phyloP scores from a whole-genome alignment of 2,888 invertebrate species.

The Micropterix aruncella region DNA sequence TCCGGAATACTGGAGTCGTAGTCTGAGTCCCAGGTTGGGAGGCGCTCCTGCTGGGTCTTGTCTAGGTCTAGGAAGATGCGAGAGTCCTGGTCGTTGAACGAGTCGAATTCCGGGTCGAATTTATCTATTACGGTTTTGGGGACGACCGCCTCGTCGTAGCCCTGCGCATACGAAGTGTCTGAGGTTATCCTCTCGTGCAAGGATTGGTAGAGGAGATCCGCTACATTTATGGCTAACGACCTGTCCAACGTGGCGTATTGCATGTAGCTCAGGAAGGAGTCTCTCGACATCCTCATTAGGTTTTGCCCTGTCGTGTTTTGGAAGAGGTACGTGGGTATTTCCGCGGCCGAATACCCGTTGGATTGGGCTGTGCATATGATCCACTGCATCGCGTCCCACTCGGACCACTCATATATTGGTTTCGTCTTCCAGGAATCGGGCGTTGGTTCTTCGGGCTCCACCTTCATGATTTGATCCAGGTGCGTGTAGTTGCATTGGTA shows the following conservation, averaged over 20 bases:
- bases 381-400: slow-evolving; percentile 43
- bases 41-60: neutral
- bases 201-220: slow-evolving; percentile 25
- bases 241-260: slow-evolving; percentile 22
- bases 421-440: slow-evolving; percentile 39
- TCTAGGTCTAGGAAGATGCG: slow-evolving; percentile 7
- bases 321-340: slow-evolving; percentile 31
- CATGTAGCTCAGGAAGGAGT: slow-evolving; percentile 24
- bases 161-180: neutral
- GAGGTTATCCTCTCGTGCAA: slow-evolving; percentile 19
- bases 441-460: slow-evolving; percentile 24
- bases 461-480: neutral
- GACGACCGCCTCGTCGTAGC: slow-evolving; percentile 6
- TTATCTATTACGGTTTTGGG: slow-evolving; percentile 7
- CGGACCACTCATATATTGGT: slow-evolving; percentile 36
- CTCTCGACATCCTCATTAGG: slow-evolving; percentile 24
- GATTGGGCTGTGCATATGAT: slow-evolving; percentile 25
- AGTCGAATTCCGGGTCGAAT: slow-evolving; percentile 4
- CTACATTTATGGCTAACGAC: slow-evolving; percentile 20
- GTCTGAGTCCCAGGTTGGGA: neutral
- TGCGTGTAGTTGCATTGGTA: neutral
- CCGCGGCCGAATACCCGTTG: slow-evolving; percentile 26
- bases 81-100: neutral
- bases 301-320: slow-evolving; percentile 23
- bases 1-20: neutral